These are phyloP conservation scores for Plotosus lineatus DNA, from an alignment of 2,113 vertebrate genomes.

Conservation along the genomic window DNA sequence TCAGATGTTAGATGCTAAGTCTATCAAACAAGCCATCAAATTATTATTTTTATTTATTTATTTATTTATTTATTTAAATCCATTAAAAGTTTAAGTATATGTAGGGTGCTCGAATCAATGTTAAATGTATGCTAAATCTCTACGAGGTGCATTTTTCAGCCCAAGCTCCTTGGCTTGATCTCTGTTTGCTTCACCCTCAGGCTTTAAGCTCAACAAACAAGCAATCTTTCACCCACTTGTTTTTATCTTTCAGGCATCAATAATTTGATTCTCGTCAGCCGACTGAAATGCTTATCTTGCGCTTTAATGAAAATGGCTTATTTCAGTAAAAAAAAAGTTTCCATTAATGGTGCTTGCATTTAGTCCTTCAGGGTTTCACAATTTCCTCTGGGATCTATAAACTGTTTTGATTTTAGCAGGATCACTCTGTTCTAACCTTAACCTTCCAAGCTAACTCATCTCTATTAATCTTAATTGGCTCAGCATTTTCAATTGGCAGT, in stretches of 20 bases:
- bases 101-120: background rate
- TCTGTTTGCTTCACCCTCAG: background rate
- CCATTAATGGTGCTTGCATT: background rate
- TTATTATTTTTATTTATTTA: too few species aligned
- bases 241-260: background rate
- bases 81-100: background rate
- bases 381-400: too few species aligned
- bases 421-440: background rate
- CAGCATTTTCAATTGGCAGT: background rate
- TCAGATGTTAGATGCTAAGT: too few species aligned
- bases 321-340: background rate
- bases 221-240: background rate
- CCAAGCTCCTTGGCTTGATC: background rate
- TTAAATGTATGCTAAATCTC: conserved; percentile 9
- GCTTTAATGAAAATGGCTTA: background rate
- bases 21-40: background rate
- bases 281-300: background rate
- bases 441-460: background rate
- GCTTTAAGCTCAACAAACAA: background rate
- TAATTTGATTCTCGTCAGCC: background rate
- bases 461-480: background rate
- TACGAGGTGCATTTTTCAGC: conserved; percentile 4
- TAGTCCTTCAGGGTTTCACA: background rate
- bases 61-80: background rate
- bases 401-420: too few species aligned